Conservation (phyloP, 2,797 vertebrate species). For the Rhinophrynus dorsalis region DNA sequence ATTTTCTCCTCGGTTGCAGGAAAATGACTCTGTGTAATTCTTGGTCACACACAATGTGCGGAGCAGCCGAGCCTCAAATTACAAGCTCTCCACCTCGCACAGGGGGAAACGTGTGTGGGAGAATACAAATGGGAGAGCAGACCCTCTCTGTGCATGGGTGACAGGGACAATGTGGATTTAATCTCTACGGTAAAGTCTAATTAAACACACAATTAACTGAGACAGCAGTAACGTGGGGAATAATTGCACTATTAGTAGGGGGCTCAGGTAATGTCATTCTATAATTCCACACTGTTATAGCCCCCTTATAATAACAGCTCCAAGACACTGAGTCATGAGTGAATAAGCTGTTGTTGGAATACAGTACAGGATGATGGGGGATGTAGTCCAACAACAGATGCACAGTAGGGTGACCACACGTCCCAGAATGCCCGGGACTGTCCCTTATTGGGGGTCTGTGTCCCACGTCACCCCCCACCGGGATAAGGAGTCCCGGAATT, state of each 20-base stretch:
- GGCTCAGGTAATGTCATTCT: constrained; percentile 25
- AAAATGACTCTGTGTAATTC: constrained; percentile 44
- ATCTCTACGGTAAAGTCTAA: constrained; percentile 38
- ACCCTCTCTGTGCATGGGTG: constrained; percentile 8
- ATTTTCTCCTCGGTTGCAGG: constrained; percentile 40
- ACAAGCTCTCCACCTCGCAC: constrained; percentile 33
- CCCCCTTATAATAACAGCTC: no score
- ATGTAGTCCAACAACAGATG: no score
- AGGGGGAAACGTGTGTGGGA: background rate
- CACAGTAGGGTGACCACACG: no score
- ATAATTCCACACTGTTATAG: no score
- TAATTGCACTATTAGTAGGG: constrained; percentile 31
- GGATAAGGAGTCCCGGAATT: no score
- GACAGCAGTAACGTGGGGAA: constrained; percentile 23
- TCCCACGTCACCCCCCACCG: no score
- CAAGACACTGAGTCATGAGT: no score
- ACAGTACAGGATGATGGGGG: no score
- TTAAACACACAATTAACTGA: constrained; percentile 43
- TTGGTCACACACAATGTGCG: constrained; percentile 45
- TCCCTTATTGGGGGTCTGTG: no score
- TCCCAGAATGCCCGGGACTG: no score
- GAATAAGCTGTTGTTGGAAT: no score
- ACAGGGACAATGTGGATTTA: constrained; percentile 28
- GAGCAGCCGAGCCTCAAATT: constrained; percentile 47
- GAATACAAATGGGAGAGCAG: constrained; percentile 24